Conservation (phyloP, 2,113 vertebrate genomes). For the Peromyscus maniculatus region DNA sequence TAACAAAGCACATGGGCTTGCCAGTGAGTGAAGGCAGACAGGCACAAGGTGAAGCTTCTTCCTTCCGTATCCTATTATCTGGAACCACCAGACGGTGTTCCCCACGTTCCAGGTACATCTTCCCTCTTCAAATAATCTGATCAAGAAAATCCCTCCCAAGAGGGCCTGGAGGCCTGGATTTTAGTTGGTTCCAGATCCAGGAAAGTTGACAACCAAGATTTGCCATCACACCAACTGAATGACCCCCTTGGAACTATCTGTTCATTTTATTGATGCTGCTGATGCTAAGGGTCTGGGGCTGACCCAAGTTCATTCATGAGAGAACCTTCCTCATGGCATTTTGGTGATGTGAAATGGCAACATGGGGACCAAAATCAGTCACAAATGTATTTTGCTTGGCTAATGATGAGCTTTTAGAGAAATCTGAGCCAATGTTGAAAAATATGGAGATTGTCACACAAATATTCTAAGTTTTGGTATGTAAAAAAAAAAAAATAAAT, state of each 20-base stretch:
- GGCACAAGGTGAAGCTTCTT: neutral
- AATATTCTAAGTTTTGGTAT: conserved; percentile 1
- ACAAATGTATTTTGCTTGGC: conserved; percentile 45
- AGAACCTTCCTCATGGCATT: neutral
- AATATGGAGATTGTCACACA: neutral
- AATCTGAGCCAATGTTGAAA: conserved; percentile 25
- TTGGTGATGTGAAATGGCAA: neutral
- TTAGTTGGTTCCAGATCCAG: neutral
- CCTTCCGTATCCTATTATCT: neutral
- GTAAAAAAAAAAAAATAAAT: neutral
- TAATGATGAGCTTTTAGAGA: conserved; percentile 10
- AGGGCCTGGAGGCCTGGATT: neutral
- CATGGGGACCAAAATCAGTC: neutral
- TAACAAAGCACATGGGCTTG: neutral
- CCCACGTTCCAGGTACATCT: neutral
- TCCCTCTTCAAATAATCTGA: neutral
- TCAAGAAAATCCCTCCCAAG: neutral
- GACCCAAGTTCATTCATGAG: neutral
- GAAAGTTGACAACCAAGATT: neutral
- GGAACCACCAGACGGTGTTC: neutral
- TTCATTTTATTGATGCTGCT: neutral
- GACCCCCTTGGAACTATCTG: neutral
- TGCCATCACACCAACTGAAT: neutral
- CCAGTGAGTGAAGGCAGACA: neutral
- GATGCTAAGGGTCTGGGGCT: neutral